These are phyloP conservation scores for Hermodice carunculata DNA, from an alignment of 2,888 invertebrate species.

Conservation along the genomic window DNA sequence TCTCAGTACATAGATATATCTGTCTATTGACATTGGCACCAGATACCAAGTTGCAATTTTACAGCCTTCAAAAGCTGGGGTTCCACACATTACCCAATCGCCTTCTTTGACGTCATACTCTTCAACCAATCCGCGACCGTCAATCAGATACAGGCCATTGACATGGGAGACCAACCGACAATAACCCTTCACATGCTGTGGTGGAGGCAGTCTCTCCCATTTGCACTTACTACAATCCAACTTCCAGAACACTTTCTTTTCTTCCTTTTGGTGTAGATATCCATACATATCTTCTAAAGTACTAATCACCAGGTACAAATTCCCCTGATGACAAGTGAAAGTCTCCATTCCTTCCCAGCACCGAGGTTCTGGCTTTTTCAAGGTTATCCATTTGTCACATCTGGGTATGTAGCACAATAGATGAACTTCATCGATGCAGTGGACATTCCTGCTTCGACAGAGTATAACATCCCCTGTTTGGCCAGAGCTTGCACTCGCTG, in stretches of 20 bases:
- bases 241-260: slow-evolving; percentile 14
- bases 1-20: slow-evolving; percentile 17
- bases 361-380: slow-evolving; percentile 10
- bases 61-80: too few species aligned
- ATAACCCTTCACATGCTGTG: neutral
- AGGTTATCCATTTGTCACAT: slow-evolving; percentile 22
- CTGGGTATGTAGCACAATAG: slow-evolving; percentile 20
- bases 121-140: slow-evolving; percentile 16
- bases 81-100: slow-evolving; percentile 1
- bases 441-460: slow-evolving; percentile 21
- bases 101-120: neutral
- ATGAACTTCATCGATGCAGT: slow-evolving; percentile 12
- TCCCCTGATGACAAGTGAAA: slow-evolving; percentile 3
- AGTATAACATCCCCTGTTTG: slow-evolving; percentile 16
- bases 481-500: too few species aligned
- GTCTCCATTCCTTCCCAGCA: slow-evolving; percentile 13
- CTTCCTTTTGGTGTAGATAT: slow-evolving; percentile 17
- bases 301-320: slow-evolving; percentile 15
- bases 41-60: slow-evolving; percentile 18
- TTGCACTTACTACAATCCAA: neutral
- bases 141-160: slow-evolving; percentile 17
- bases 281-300: slow-evolving; percentile 26
- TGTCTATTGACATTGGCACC: slow-evolving; percentile 23
- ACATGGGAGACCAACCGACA: slow-evolving; percentile 22
- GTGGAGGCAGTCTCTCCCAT: slow-evolving; percentile 6